Base-by-base conservation (phyloP, 2,113 vertebrate genomes). In the Pluvianellus socialis region DNA sequence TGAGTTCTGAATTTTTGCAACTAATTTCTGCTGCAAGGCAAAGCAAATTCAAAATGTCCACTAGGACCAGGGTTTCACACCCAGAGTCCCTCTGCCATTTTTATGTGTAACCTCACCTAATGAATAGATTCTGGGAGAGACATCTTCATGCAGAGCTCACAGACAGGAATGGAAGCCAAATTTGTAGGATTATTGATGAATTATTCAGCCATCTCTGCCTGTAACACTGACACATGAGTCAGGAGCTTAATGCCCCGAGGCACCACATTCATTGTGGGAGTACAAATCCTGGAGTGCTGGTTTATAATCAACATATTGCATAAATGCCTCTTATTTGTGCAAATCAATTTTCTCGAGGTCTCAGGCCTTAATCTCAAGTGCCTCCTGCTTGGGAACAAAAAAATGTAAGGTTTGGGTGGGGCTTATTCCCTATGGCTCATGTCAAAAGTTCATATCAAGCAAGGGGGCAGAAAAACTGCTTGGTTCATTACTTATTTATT, bases 131-230 rank as follows among this genome's bases (percentile, higher is more conserved):
- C 47, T 58, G 76, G 38, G 63, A 92, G 86, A 86, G 61, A 28
- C 16, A 15, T 52, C 75, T 83, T 81, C 42, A 22, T 26, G 76
- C 62, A 28, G 84, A 89, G 80, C 86, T 93, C 38, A 8, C 35
- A 18, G 79, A 35, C 50, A 90, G 72, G 61, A 79, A n/a, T 40
- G 61, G 79, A 90, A 94, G 79, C 53, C 63, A 86, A 84, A 84
- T 50, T 42, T 89, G 86, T 56, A 84, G 80, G 65, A 9, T 95
- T 96, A 93, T 94, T 95, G 86, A 90, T 88, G 86, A 92, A 95
- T 97, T 94, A 96, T 97, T 96, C 93, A 95, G 86, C 80, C 73
- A 32, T 22, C 70, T 79, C 84, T 92, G 86, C 94, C 84, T 56
- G 2, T 38, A 81, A 47, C 61, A 6, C 56, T 73, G 93, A 90